Conservation (phyloP, 2,888 invertebrate species). For the Leucophora obtusa region DNA sequence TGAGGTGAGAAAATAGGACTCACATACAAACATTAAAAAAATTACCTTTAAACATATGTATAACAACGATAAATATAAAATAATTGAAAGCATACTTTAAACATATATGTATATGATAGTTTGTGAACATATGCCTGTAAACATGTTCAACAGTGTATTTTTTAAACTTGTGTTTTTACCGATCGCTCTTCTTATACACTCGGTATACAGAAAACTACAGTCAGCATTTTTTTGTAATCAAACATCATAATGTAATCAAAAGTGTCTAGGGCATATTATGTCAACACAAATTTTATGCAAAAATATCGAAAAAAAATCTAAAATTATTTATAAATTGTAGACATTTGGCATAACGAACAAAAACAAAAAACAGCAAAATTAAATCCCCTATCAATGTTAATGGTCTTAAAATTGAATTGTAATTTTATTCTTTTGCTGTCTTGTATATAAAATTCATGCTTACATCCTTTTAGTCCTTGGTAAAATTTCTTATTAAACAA, state of each 20-base stretch:
- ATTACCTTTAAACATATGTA: no score
- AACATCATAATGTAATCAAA: slow-evolving; percentile 2
- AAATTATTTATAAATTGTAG: slow-evolving; percentile 26
- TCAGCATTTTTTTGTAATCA: background rate
- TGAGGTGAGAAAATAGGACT: no score
- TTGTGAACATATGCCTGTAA: no score
- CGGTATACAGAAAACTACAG: background rate
- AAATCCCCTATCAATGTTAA: background rate
- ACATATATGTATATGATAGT: no score
- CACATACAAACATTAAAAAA: no score
- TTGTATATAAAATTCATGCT: background rate
- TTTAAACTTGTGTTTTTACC: no score
- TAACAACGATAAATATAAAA: no score
- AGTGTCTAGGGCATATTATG: background rate
- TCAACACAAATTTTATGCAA: slow-evolving; percentile 7
- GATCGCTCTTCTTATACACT: background rate
- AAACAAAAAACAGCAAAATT: background rate
- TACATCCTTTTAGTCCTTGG: background rate
- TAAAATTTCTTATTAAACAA: background rate
- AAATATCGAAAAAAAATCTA: background rate
- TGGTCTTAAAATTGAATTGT: background rate
- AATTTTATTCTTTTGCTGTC: background rate
- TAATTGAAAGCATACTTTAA: no score
- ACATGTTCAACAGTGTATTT: no score
- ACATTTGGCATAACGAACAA: slow-evolving; percentile 1